Base-by-base conservation (phyloP, 1,140 invertebrate genomes). In the Mamestra configurata region DNA sequence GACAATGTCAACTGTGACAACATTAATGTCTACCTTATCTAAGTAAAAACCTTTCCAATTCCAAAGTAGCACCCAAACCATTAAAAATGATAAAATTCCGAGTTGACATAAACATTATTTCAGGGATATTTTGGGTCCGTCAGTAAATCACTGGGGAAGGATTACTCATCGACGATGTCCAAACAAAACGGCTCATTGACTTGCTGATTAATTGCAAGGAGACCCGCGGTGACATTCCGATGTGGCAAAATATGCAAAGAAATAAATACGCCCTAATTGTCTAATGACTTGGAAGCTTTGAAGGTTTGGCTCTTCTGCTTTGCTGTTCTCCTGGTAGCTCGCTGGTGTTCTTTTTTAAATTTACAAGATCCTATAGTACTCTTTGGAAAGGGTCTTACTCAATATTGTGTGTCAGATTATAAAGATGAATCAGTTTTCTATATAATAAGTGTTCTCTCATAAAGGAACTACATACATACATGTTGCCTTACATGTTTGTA, bases 101-200 rank as follows among this genome's bases (percentile, higher is more conserved):
- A 68, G 76, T 59, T 76, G 72, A 76, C 72, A 31, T 27, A 81
- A 78, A 66, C 73, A 71, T 77, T 64, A 79, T 68, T 73, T 83
- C 53, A 11, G 70, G 55, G 72, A 22, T 71, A 79, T 80, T 81
- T 84, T 70, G 71, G 61, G 76, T 71, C 76, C 80, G 79, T 84
- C 82, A 82, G 78, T 79, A 87, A 92, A 79, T 86, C 90, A 81
- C 91, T 75, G 84, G 91, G 90, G 92, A 94, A 90, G 90, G 89
- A 92, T 92, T 93, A 87, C 86, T 92, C 90, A 90, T 91, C 87
- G 88, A 84, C 92, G 85, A 87, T 90, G 90, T 88, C 92, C 91
- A 93, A 93, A 93, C 88, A 90, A 88, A 90, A 94, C 83, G 93
- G 89, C 92, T 94, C 93, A 94, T 94, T 94, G 92, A 90, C 89